A percentile compares a stretch with the other conserved stretches of the same genome.
These are phyloP conservation scores for Bombylius major DNA, from an alignment of 2,888 invertebrate genomes.

Conservation along the genomic window DNA sequence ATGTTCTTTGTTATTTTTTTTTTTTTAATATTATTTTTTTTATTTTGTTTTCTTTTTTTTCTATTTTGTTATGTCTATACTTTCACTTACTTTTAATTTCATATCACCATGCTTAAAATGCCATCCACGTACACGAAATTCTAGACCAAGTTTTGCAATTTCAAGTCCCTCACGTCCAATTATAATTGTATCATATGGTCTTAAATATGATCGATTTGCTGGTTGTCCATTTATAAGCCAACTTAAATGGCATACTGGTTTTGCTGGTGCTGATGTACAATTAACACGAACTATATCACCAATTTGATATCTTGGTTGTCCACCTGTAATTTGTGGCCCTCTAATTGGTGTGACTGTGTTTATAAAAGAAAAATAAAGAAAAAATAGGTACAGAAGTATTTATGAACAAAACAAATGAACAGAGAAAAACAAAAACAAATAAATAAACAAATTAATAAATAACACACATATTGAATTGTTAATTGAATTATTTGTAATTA, in stretches of 20 bases:
- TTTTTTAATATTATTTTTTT: no score
- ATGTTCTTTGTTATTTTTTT: no score
- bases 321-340: constrained; percentile 71
- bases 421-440: background rate
- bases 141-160: constrained; percentile 61
- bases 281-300: constrained; percentile 72
- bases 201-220: constrained; percentile 42
- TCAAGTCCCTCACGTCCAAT: constrained; percentile 53
- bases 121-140: constrained; percentile 66
- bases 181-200: constrained; percentile 41
- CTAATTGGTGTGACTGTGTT: constrained; percentile 63
- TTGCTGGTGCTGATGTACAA: constrained; percentile 71
- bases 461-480: no score
- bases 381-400: background rate
- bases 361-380: constrained; percentile 12
- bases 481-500: no score
- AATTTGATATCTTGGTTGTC: constrained; percentile 66
- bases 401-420: background rate
- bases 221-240: constrained; percentile 84
- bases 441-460: background rate
- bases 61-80: no score
- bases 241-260: constrained; percentile 68
- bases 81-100: constrained; percentile 56
- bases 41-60: no score
- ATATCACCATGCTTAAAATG: constrained; percentile 76